phyloP scores from a whole-genome alignment of 2,888 invertebrate species.

The Hecatera dysodea region DNA sequence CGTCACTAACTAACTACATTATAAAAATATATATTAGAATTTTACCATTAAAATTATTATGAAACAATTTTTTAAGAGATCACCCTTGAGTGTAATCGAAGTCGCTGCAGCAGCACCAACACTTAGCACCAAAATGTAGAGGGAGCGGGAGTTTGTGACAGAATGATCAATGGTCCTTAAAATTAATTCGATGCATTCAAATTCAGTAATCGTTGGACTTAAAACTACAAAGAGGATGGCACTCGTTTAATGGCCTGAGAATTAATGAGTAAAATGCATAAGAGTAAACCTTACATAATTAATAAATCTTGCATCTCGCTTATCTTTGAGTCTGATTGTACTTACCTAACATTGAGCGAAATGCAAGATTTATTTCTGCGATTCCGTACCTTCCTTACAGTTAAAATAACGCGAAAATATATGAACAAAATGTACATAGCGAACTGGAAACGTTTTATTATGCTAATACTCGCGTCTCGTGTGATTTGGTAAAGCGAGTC shows the following conservation, averaged over 20 bases:
- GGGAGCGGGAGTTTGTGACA: conserved; percentile 67
- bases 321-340: conserved; percentile 41
- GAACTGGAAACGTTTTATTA: conserved; percentile 77
- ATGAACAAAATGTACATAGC: conserved; percentile 78
- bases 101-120: conserved; percentile 84
- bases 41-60: conserved; percentile 70
- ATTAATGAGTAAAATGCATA: conserved; percentile 90
- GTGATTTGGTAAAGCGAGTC: conserved; percentile 90
- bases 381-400: conserved; percentile 52
- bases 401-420: conserved; percentile 76
- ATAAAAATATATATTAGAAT: conserved; percentile 83
- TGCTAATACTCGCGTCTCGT: conserved; percentile 86
- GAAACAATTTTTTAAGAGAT: conserved; percentile 84
- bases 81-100: conserved; percentile 82
- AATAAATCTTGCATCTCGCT: conserved; percentile 56
- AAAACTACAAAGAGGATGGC: conserved; percentile 89
- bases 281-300: conserved; percentile 85
- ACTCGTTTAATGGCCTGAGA: conserved; percentile 90
- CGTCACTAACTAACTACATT: conserved; percentile 84
- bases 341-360: conserved; percentile 56
- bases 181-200: conserved; percentile 82
- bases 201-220: conserved; percentile 83
- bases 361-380: conserved; percentile 65
- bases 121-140: conserved; percentile 80
- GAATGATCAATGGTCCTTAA: conserved; percentile 70